Conservation (phyloP, 2,113 vertebrate genomes). For the Brachypteracias leptosomus region DNA sequence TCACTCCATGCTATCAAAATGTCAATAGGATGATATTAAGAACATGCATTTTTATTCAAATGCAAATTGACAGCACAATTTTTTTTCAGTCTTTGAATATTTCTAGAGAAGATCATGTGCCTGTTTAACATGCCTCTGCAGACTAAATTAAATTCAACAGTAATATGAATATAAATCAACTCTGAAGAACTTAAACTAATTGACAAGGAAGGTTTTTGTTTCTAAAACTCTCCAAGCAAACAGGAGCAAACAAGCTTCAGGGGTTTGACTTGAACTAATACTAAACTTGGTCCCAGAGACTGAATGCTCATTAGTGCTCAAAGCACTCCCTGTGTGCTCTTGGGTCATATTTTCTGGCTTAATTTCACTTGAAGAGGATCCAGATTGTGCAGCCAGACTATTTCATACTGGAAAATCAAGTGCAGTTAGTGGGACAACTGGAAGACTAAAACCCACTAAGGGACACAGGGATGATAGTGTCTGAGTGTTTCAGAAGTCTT, state of each 20-base stretch:
- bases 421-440: neutral
- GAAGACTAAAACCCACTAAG: neutral
- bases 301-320: neutral
- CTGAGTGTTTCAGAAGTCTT: neutral
- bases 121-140: slow-evolving; percentile 14
- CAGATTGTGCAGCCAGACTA: neutral
- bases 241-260: neutral
- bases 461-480: neutral
- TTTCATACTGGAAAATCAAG: neutral
- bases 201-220: neutral
- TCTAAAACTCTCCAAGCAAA: neutral
- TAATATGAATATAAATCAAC: slow-evolving; percentile 25
- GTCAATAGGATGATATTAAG: slow-evolving; percentile 56
- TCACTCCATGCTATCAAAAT: slow-evolving; percentile 33
- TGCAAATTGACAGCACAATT: neutral
- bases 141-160: slow-evolving; percentile 37
- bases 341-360: neutral
- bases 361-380: neutral
- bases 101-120: neutral
- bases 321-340: neutral
- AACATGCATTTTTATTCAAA: slow-evolving; percentile 47
- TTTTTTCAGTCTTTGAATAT: neutral
- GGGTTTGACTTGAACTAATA: neutral
- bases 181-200: neutral
- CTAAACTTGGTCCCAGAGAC: neutral